Evolutionary conservation across 2,888 invertebrate genomes (phyloP), one percentile per base, ranked within the genome.

Genomic region (Chloroclystis v-ata): DNA sequence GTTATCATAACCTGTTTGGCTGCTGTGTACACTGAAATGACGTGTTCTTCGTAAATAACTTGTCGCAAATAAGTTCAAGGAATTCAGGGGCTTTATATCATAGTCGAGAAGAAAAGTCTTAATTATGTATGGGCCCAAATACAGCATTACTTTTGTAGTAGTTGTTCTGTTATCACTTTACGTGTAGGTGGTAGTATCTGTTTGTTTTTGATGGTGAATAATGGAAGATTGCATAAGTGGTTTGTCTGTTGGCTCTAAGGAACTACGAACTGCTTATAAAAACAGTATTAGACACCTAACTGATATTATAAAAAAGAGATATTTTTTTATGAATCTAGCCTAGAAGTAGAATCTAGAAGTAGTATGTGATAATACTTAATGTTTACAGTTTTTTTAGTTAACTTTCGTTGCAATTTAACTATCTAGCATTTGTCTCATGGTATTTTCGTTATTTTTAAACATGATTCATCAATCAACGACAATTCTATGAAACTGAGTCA

Each of bases 1-100:
- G 74, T 78, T 82, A 82, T 81, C 77, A 78, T 82, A 86, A 85
- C 85, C 83, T 82, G 85, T 86, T 86, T 81, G 57, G 45, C 61
- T 68, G 67, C 66, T 70, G 63, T 63, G 57, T 60, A 63, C 53
- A 65, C 53, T 46, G 46, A 59, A 61, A 71, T 84, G 83, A 84
- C 83, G 83, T 83, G 81, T 78, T 78, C 74, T 71, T 68, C 67
- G 59, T 64, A 72, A 71, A 71, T 72, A 71, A 65, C 67, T 68
- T 51, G 56, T 60, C 56, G 61, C 61, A 58, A 67, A 65, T 65
- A 30, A 11, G 35, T 43, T 16, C 10, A 39, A 38, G 20, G 38
- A 42, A 26, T 20, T 35, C 29, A 43, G 45, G 3, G 14, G 11
- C 12, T 16, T 6, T n/a, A 33, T 35, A 33, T 39, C 42, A 43